Evolutionary conservation across 2,888 invertebrate genomes (phyloP), one percentile per base, ranked within the genome.

Genomic region (Plagodis pulveraria): DNA sequence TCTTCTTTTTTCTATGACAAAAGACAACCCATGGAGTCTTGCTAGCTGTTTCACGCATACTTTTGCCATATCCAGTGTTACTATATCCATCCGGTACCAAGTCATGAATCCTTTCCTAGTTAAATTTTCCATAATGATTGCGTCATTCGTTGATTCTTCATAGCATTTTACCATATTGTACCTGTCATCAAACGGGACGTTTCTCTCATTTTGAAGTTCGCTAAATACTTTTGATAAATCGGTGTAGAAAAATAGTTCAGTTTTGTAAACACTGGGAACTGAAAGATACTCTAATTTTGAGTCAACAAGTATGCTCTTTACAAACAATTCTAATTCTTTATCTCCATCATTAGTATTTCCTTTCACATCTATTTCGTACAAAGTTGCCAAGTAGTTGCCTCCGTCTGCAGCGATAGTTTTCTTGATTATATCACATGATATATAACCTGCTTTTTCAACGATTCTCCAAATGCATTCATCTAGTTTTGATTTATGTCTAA

Each of bases 111-210:
- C 85, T 58, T 71, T 72, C 58, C 69, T 81, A 0, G 70, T 55
- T 6, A 87, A 9, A 51, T 88, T 86, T 51, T 87, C 84, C 43
- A 89, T 65, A 41, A 88, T 72, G 5, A 87, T 76, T 0, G 73
- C 63, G 46, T 83, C 74, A 8, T 59, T 46, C 33, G 66, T 67
- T 2, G 72, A 76, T 59, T 78, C 80, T 2, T 79, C 73, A 40
- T 78, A 85, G 47, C 70, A 64, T 68, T 79, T 81, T 0, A 75
- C 77, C 32, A 71, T 72, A 60, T 73, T 78, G 40, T 70, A 84
- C 67, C 76, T 77, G 54, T 85, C 75, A 7, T 71, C 59, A 0
- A 12, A 5, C 0, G 85, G 83, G 6, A 89, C 61, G 0, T 72
- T 59, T 0, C 73, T 78, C 55, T 78, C 70, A 2, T 74, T 67